A percentile compares a stretch with the other conserved stretches of the same genome.
Evolutionary conservation across 2,113 vertebrate genomes (phyloP).

Genomic region (Origma solitaria): DNA sequence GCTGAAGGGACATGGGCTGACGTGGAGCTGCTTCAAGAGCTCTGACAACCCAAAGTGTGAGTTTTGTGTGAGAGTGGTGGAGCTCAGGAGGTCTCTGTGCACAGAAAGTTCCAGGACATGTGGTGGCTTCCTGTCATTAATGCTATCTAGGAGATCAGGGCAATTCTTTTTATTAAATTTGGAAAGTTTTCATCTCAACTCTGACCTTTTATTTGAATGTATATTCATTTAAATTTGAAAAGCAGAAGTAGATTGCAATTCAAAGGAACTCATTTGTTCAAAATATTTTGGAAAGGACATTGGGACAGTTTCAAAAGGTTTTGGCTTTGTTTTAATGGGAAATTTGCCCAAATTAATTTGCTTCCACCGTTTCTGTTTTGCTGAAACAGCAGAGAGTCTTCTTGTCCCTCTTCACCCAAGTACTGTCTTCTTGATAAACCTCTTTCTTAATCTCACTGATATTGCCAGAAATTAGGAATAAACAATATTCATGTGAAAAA

Average conservation of each 20-base stretch:
- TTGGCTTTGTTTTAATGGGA: slow-evolving; percentile 24
- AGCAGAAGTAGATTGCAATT: neutral
- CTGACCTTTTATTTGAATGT: slow-evolving; percentile 1
- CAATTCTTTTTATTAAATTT: neutral
- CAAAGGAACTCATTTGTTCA: neutral
- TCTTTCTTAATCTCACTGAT: neutral
- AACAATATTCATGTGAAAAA: neutral
- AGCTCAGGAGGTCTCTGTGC: neutral
- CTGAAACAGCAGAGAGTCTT: slow-evolving; percentile 28
- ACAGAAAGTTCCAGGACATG: neutral
- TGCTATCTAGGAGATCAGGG: neutral
- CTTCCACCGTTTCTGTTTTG: neutral
- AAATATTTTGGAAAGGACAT: slow-evolving; percentile 16
- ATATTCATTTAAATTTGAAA: neutral
- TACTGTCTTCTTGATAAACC: neutral
- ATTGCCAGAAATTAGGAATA: neutral
- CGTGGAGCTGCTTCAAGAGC: neutral
- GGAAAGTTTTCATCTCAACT: neutral
- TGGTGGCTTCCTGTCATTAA: neutral
- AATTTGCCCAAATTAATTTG: slow-evolving; percentile 39
- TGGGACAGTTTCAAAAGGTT: neutral
- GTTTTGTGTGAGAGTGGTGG: neutral
- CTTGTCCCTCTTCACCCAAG: neutral
- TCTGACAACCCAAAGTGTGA: neutral
- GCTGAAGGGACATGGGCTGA: neutral